Evolutionary conservation across 2,797 vertebrate species (phyloP), one percentile per base, ranked within the genome.

Genomic region (Vultur gryphus): DNA sequence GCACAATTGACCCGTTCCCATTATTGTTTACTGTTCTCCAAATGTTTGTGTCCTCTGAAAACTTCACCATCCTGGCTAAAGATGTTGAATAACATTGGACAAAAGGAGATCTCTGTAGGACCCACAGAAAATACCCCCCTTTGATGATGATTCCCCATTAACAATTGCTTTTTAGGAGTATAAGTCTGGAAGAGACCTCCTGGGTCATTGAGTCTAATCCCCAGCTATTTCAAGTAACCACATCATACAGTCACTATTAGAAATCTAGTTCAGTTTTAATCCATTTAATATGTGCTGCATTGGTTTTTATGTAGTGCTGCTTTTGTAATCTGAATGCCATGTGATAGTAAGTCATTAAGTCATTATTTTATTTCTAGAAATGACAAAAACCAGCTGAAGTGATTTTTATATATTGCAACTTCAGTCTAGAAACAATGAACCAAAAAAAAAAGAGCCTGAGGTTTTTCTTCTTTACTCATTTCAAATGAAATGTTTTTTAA

Each of bases 351-450:
- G 85, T 90, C 71, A 94, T 80, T 85, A 76, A 94, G 88, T 85
- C 59, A 75, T 87, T 95, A 84, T 92, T 97, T 94, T 94, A 93
- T 95, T 95, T 95, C 92, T 95, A 92, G 65, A 62, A 95, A 91
- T 91, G 92, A 91, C 67, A 95, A 95, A 95, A 92, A 82, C 0
- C 96, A 96, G 62, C 76, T 94, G 90, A 93, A 84, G 29, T 64
- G 79, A 87, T 89, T 93, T 94, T 94, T 92, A 43, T 78, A 35
- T 51, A 81, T 41, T 92, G 29, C 33, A 92, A 85, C 57, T 93
- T 93, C 44, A 83, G 61, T n/a, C 57, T 66, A 95, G 78, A 94
- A 95, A 97, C 93, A 96, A 96, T 95, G 67, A 85, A 87, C 16
- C 5, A 11, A 35, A 35, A 24, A 31, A 31, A 72, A 84, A 76